A percentile compares a stretch with the other conserved stretches of the same genome.
Conservation (phyloP, 2,797 vertebrate genomes). For the Anas flavirostris region DNA sequence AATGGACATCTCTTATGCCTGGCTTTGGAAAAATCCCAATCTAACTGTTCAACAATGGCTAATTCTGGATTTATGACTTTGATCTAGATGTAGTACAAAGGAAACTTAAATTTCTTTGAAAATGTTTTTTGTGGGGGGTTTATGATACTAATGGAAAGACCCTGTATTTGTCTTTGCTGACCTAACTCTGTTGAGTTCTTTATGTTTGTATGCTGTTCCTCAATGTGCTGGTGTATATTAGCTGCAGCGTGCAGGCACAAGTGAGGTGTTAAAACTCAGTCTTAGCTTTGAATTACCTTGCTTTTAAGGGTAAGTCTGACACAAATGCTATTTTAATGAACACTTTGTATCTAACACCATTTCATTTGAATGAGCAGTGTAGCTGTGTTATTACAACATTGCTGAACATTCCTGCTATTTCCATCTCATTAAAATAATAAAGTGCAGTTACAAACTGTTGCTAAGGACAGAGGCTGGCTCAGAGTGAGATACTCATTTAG, state of each 20-base stretch:
- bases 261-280: not conserved
- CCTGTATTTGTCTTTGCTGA: not conserved
- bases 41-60: not conserved
- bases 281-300: not conserved
- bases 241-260: not conserved
- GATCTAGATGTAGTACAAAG: not conserved
- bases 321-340: constrained; percentile 36
- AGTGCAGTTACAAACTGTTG: constrained; percentile 7
- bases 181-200: not conserved
- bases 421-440: constrained; percentile 36
- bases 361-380: constrained; percentile 32
- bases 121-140: not conserved
- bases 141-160: not conserved
- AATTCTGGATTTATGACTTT: not conserved
- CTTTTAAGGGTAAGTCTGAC: constrained; percentile 35
- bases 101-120: not conserved
- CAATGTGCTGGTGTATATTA: not conserved
- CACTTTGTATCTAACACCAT: not conserved
- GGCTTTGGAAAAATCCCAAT: not conserved
- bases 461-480: not conserved
- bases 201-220: not conserved
- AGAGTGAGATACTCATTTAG: not conserved
- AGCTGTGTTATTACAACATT: not conserved
- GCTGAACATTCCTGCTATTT: not conserved
- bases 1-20: not conserved